Conservation (phyloP, 2,797 vertebrate species). For the Vultur gryphus region DNA sequence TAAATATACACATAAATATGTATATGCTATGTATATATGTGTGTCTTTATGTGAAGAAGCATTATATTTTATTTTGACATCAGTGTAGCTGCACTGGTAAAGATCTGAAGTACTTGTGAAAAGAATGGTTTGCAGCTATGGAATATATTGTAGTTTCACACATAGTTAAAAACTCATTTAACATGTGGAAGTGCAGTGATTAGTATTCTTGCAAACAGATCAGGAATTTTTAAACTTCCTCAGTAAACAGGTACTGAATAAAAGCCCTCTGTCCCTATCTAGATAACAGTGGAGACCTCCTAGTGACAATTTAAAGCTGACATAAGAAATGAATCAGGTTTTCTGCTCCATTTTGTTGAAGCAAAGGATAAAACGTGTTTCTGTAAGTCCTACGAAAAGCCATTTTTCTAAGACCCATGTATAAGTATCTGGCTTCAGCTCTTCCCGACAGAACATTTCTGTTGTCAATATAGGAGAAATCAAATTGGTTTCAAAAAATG, state of each 20-base stretch:
- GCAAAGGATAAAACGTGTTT: not conserved
- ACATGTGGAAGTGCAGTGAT: not conserved
- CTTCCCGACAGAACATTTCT: not conserved
- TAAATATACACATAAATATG: accelerated
- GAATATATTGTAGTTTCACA: not conserved
- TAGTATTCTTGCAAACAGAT: not conserved
- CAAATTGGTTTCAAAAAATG: not conserved
- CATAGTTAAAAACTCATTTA: not conserved
- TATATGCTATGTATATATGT: not conserved
- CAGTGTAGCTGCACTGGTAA: not conserved
- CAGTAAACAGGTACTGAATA: not conserved
- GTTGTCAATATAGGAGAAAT: not conserved
- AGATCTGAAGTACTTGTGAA: not conserved
- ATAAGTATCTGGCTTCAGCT: not conserved
- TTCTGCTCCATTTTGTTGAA: not conserved
- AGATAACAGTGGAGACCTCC: not conserved
- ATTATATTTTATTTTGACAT: not conserved
- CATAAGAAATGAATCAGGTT: not conserved
- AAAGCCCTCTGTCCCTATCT: not conserved
- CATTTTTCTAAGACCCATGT: not conserved
- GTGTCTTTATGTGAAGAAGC: not conserved
- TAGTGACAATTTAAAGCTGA: not conserved
- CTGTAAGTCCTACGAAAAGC: not conserved
- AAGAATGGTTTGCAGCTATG: not conserved
- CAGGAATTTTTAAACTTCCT: not conserved